Percentiles rank a stretch among this genome's conserved stretches.
These are phyloP conservation scores for Volucella inflata DNA, from an alignment of 2,888 invertebrate genomes.

Conservation along the genomic window DNA sequence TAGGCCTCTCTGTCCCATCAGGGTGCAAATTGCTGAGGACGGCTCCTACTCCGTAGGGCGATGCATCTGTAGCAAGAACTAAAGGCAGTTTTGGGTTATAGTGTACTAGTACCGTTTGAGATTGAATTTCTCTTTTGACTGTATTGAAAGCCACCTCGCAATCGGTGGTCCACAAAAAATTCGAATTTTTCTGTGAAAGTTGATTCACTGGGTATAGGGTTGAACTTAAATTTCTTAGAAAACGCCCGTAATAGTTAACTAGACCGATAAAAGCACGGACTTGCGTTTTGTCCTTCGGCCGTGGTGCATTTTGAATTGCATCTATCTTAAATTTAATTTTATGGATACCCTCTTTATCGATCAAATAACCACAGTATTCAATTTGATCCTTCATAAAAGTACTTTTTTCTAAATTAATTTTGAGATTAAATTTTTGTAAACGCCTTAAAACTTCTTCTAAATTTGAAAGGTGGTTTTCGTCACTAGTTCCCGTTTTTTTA, in stretches of 20 bases:
- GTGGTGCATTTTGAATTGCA: slow-evolving; percentile 5
- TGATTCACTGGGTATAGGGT: slow-evolving; percentile 6
- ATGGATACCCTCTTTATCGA: slow-evolving; percentile 3
- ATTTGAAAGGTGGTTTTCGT: neutral
- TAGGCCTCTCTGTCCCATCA: neutral
- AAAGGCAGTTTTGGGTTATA: slow-evolving; percentile 4
- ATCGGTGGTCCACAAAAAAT: neutral
- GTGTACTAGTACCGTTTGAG: neutral
- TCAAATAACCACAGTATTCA: slow-evolving; percentile 8
- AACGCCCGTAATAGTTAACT: neutral
- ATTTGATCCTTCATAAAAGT: neutral
- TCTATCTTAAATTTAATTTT: neutral
- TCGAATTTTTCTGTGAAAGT: neutral
- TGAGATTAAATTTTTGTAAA: neutral
- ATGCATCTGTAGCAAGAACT: neutral
- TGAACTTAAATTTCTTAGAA: slow-evolving; percentile 2
- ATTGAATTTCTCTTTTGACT: slow-evolving; percentile 13
- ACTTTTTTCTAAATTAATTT: slow-evolving; percentile 10
- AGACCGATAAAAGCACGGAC: neutral
- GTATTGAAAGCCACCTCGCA: slow-evolving; percentile 9
- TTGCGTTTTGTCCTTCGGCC: neutral
- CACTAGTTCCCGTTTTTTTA: neutral
- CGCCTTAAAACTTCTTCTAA: slow-evolving; percentile 11
- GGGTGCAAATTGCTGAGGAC: neutral
- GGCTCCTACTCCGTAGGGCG: neutral